phyloP scores from a whole-genome alignment of 2,888 invertebrate genomes.

The Thumatha senex region DNA sequence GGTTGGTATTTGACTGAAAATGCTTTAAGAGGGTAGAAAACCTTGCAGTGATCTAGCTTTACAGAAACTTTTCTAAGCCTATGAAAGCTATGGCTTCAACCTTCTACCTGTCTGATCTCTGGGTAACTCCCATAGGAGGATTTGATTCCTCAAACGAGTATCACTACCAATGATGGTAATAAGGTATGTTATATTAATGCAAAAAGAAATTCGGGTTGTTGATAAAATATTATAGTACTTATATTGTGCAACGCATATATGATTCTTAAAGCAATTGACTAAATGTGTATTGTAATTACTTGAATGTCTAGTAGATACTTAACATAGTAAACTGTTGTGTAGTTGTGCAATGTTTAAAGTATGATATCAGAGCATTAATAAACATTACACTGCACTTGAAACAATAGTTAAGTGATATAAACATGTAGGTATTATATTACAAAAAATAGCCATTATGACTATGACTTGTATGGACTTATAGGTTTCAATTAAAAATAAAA shows the following conservation, averaged over 20 bases:
- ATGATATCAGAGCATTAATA: neutral
- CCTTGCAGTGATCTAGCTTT: no score
- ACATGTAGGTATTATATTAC: neutral
- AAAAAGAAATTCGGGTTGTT: neutral
- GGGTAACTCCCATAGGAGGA: no score
- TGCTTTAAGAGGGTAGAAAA: no score
- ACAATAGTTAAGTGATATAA: neutral
- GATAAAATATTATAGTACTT: neutral
- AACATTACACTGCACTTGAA: neutral
- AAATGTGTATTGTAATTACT: neutral
- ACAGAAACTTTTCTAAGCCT: no score
- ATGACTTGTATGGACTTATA: slow-evolving; percentile 6
- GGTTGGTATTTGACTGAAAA: no score
- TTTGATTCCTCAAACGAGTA: no score
- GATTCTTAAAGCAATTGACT: neutral
- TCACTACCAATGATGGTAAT: no score
- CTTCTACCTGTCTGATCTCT: no score
- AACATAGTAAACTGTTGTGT: neutral
- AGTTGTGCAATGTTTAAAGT: neutral
- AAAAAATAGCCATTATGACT: slow-evolving; percentile 5
- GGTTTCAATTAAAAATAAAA: slow-evolving; percentile 18
- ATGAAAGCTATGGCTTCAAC: no score
- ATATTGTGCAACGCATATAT: neutral
- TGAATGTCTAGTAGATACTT: neutral
- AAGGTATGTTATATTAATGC: no score